These are phyloP conservation scores for Crepidodera aurea DNA, from an alignment of 2,888 invertebrate genomes.

Conservation along the genomic window DNA sequence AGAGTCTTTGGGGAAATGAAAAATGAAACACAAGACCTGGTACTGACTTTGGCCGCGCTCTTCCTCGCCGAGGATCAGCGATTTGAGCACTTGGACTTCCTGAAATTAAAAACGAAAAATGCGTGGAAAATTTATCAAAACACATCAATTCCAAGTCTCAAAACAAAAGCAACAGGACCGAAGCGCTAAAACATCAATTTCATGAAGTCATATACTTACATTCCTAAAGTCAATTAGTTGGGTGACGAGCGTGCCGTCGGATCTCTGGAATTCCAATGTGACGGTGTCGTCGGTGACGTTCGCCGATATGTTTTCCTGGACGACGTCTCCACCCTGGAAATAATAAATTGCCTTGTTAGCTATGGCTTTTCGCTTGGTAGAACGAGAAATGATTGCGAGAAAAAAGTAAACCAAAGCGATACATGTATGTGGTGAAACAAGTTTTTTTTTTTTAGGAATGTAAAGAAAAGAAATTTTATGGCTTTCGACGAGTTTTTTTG, in stretches of 20 bases:
- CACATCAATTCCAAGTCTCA: background rate
- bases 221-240: slow-evolving; percentile 94
- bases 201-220: slow-evolving; percentile 68
- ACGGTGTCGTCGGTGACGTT: slow-evolving; percentile 92
- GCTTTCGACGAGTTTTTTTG: too few relatives aligned
- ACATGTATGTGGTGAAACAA: too few relatives aligned
- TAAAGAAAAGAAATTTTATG: too few relatives aligned
- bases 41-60: slow-evolving; percentile 89
- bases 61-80: slow-evolving; percentile 89
- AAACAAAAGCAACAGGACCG: too few relatives aligned
- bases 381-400: too few relatives aligned
- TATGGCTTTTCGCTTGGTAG: background rate
- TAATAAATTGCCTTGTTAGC: slow-evolving; percentile 38
- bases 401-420: too few relatives aligned
- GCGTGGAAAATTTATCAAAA: background rate
- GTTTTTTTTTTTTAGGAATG: too few relatives aligned
- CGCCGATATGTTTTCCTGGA: slow-evolving; percentile 90
- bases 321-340: slow-evolving; percentile 89
- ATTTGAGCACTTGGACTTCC: slow-evolving; percentile 93
- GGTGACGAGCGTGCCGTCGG: slow-evolving; percentile 90
- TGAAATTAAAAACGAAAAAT: slow-evolving; percentile 59
- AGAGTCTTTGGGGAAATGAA: slow-evolving; percentile 88
- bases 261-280: slow-evolving; percentile 85
- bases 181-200: background rate
- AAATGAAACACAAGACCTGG: slow-evolving; percentile 91